Base-by-base conservation (phyloP, 2,797 vertebrate species). In the Phaenicophaeus curvirostris region DNA sequence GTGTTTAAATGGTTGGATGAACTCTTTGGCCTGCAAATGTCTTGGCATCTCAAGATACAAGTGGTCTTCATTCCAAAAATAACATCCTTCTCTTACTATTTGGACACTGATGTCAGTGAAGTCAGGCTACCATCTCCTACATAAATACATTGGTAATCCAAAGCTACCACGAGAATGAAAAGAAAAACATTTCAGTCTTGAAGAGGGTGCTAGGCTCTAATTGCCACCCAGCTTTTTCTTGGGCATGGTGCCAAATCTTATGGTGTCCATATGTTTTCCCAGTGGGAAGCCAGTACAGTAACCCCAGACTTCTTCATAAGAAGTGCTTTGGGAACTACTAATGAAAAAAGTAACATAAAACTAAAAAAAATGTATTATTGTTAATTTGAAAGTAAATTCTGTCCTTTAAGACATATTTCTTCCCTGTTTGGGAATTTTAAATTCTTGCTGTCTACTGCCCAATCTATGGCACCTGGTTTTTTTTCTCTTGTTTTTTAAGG, bases 161-260 rank as follows among this genome's bases (percentile, higher is more conserved):
- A 81, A 89, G 66, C 41, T 78, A 90, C 42, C 31, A 72, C 30
- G 13, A 74, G 54, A 53, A 79, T 51, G 46, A 82, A 46, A 57
- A 79, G 21, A 72, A 84, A 74, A 94, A 37, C 13, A 59, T 41
- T 82, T 88, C 24, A 13, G 0, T 33, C 59, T 79, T 59, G 35
- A 79, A 48, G 35, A 85, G n/a, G 24, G 55, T 76, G 35, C 55
- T 94, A 62, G 28, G 12, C 31, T 50, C 8, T 61, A 88, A 75
- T 51, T 90, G 76, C 61, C 83, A 93, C 54, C 33, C 79, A 86
- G 58, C 50, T 84, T 90, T 90, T 88, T 78, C 79, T n/a, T 39
- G 63, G 79, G 91, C 67, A 58, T 74, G 42, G 39, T 89, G 93
- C 74, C 89, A 87, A 71, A 78, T 58, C 57, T 23, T 89, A 66